These are phyloP conservation scores for Myotis pilosus DNA, from an alignment of 2,797 vertebrate genomes.

Conservation along the genomic window DNA sequence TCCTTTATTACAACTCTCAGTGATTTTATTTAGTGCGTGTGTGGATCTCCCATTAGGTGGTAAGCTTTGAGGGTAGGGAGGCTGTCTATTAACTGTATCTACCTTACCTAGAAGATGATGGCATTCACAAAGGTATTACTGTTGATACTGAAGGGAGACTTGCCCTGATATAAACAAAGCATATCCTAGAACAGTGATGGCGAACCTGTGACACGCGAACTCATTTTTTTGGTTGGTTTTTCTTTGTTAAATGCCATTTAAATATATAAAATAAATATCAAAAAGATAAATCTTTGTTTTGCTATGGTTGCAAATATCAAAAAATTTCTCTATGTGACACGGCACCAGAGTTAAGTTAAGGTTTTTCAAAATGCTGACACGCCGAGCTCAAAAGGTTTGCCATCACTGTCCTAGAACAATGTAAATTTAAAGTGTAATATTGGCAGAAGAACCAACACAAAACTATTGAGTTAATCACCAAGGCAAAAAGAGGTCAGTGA, in stretches of 20 bases:
- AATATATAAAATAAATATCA: too few relatives aligned
- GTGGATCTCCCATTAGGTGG: neutral
- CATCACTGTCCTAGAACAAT: neutral
- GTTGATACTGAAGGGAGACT: neutral
- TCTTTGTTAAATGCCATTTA: too few relatives aligned
- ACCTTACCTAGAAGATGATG: neutral
- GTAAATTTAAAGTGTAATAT: neutral
- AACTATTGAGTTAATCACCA: neutral
- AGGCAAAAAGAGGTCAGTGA: neutral
- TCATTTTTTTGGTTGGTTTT: too few relatives aligned
- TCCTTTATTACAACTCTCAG: neutral
- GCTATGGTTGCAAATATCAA: too few relatives aligned
- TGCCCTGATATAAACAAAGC: neutral
- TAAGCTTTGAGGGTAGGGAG: neutral
- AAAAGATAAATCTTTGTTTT: too few relatives aligned
- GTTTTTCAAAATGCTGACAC: too few relatives aligned
- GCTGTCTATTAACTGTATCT: neutral
- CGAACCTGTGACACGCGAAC: too few relatives aligned
- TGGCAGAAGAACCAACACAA: neutral
- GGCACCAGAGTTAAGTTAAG: too few relatives aligned
- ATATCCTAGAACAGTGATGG: neutral
- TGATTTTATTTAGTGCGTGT: neutral
- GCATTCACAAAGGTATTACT: neutral
- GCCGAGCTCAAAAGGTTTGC: too few relatives aligned
- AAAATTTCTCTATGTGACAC: too few relatives aligned